These are phyloP conservation scores for Odontophorus gujanensis DNA, from an alignment of 2,113 vertebrate species.

Conservation along the genomic window DNA sequence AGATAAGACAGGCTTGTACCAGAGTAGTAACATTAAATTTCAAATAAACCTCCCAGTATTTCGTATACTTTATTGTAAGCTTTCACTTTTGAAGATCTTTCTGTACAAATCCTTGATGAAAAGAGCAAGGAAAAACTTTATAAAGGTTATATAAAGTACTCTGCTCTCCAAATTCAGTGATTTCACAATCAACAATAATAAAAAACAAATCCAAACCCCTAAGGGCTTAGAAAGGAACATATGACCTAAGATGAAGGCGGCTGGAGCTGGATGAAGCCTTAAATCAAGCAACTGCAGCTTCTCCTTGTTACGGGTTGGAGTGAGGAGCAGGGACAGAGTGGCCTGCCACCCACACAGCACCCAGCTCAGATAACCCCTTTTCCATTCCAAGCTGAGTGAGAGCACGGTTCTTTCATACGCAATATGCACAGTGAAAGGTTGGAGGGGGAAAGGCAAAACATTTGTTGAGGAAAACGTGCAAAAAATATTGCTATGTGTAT, in stretches of 20 bases:
- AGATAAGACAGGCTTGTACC: neutral
- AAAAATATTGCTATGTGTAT: neutral
- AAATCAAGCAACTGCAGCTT: neutral
- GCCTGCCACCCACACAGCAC: neutral
- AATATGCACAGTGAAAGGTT: neutral
- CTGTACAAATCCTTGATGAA: neutral
- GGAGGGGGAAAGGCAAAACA: neutral
- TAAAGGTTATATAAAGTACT: neutral
- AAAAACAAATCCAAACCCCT: neutral
- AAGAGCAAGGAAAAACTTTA: neutral
- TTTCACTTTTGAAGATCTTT: neutral
- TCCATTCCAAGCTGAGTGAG: neutral
- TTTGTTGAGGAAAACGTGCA: neutral
- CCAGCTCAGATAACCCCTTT: neutral
- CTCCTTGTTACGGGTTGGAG: neutral
- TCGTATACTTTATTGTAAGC: neutral
- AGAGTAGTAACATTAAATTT: neutral
- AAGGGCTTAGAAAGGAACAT: neutral
- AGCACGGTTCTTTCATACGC: neutral
- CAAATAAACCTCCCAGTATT: neutral
- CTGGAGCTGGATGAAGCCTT: neutral
- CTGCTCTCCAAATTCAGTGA: neutral
- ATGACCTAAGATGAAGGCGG: neutral
- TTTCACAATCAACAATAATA: neutral
- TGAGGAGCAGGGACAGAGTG: neutral